phyloP scores from a whole-genome alignment of 2,888 invertebrate species.

The Pyrochroa serraticornis region DNA sequence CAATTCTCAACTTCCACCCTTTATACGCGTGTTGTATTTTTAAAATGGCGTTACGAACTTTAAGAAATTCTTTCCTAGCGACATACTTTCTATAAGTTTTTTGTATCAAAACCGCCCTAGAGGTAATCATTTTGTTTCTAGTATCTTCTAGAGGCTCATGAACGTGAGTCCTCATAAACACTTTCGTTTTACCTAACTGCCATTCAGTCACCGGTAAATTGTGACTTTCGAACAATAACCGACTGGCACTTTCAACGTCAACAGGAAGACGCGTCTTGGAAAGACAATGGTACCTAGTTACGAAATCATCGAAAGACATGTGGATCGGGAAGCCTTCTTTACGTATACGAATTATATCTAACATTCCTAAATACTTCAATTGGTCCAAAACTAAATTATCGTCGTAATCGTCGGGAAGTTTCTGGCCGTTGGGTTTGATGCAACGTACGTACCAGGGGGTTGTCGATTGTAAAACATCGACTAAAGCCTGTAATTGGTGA shows the following conservation, averaged over 20 bases:
- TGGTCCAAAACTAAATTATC: constrained; percentile 84
- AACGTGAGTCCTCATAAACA: constrained; percentile 81
- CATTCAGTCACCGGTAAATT: constrained; percentile 77
- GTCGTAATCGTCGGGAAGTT: constrained; percentile 79
- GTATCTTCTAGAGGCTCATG: constrained; percentile 85
- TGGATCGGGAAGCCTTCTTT: constrained; percentile 91
- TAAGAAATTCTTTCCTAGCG: constrained; percentile 70
- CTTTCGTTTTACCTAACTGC: constrained; percentile 87
- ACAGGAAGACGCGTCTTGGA: constrained; percentile 59
- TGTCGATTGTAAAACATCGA: constrained; percentile 87
- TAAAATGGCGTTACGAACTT: constrained; percentile 70
- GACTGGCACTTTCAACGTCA: constrained; percentile 58
- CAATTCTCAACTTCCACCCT: constrained; percentile 83
- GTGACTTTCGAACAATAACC: constrained; percentile 66
- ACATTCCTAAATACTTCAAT: constrained; percentile 88
- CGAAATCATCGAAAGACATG: constrained; percentile 77
- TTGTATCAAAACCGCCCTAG: constrained; percentile 77
- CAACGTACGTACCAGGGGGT: constrained; percentile 94
- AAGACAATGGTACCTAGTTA: constrained; percentile 78
- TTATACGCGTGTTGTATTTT: constrained; percentile 84
- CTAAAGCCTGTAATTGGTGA: constrained; percentile 84
- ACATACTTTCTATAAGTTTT: constrained; percentile 73
- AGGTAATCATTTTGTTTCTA: constrained; percentile 71
- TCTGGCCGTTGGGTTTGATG: constrained; percentile 89
- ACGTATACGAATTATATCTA: constrained; percentile 89